Evolutionary conservation across 2,797 vertebrate genomes (phyloP).

Genomic region (Rhyacichthys aspro): DNA sequence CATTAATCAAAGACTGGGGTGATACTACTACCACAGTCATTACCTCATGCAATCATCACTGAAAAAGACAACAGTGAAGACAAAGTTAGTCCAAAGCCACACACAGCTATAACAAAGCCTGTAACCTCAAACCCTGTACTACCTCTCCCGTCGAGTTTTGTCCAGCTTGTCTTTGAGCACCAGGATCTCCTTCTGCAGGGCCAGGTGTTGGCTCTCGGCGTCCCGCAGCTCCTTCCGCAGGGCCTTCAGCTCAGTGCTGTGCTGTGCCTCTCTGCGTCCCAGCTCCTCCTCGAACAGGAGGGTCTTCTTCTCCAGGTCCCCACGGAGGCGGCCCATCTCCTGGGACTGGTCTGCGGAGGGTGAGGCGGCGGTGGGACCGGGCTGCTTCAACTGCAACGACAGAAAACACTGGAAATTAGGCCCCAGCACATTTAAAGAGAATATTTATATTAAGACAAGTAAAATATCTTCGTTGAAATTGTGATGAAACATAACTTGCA

Average conservation of each 20-base stretch:
- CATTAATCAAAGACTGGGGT: constrained; percentile 5
- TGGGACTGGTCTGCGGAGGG: constrained; percentile 89
- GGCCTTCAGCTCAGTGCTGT: constrained; percentile 88
- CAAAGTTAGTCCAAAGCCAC: constrained; percentile 3
- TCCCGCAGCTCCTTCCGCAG: constrained; percentile 93
- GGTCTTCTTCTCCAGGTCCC: constrained; percentile 93
- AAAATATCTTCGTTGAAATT: too few species aligned
- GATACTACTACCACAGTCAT: constrained; percentile 16
- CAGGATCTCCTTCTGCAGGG: constrained; percentile 95
- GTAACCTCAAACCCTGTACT: neutral
- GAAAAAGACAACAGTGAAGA: constrained; percentile 40
- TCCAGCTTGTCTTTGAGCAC: constrained; percentile 97
- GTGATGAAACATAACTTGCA: too few species aligned
- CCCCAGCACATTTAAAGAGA: too few species aligned
- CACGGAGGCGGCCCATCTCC: constrained; percentile 89
- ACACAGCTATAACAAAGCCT: neutral
- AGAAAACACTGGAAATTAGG: neutral
- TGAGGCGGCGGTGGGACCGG: constrained; percentile 75
- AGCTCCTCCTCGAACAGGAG: constrained; percentile 92
- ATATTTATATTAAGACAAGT: too few species aligned
- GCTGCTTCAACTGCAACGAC: constrained; percentile 85
- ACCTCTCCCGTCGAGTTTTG: constrained; percentile 95
- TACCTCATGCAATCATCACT: constrained; percentile 68
- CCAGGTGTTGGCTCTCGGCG: constrained; percentile 94
- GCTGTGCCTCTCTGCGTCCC: constrained; percentile 87